Conservation (phyloP, 2,888 invertebrate genomes). For the Catocala sponsa region DNA sequence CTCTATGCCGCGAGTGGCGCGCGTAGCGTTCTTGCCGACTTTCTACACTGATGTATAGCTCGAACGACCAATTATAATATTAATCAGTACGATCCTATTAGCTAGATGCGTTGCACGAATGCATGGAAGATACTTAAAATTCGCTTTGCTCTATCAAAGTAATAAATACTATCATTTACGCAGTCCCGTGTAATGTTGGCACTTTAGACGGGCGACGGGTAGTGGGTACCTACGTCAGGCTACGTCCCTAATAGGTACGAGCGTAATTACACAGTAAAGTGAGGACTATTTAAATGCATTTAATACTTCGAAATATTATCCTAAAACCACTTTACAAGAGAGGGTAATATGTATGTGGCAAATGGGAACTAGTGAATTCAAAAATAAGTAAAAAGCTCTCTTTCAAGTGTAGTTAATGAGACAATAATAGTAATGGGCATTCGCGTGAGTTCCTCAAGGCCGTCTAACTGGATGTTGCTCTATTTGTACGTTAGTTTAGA, state of each 20-base stretch:
- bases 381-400: no score
- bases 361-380: no score
- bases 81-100: slow-evolving; percentile 84
- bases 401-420: not conserved
- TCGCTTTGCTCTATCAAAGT: slow-evolving; percentile 12
- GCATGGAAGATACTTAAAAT: slow-evolving; percentile 69
- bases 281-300: no score
- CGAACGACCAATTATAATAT: slow-evolving; percentile 86
- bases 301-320: no score
- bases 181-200: not conserved
- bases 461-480: slow-evolving; percentile 44
- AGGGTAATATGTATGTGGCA: no score
- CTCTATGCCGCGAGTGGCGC: slow-evolving; percentile 60
- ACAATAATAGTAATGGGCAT: slow-evolving; percentile 2
- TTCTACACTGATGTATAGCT: slow-evolving; percentile 86
- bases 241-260: no score
- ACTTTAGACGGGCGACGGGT: not conserved
- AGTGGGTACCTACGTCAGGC: no score
- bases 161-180: not conserved
- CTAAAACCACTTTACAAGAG: no score
- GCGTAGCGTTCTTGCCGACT: slow-evolving; percentile 80
- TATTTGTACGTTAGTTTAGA: slow-evolving; percentile 57
- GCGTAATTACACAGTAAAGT: no score
- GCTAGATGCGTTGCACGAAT: slow-evolving; percentile 76
- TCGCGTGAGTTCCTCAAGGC: slow-evolving; percentile 1